These are phyloP conservation scores for Microcebus tavaratra DNA, from an alignment of 2,113 vertebrate species.

Conservation along the genomic window DNA sequence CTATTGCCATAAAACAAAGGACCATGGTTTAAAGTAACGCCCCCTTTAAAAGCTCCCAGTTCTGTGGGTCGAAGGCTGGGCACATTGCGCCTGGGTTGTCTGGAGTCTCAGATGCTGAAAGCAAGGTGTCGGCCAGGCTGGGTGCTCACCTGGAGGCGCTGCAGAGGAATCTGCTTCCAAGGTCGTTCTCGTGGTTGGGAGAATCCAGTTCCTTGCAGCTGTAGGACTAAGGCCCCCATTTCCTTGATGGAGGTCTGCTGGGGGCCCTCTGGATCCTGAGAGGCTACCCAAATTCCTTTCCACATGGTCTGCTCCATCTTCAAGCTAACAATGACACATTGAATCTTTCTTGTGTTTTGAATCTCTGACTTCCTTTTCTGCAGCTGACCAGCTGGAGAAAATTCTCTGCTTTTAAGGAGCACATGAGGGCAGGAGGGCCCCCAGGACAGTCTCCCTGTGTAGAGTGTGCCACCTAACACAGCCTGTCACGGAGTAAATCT, in stretches of 20 bases:
- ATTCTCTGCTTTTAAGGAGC: background rate
- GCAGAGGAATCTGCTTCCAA: background rate
- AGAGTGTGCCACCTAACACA: background rate
- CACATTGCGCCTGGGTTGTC: background rate
- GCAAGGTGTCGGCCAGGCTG: accelerated
- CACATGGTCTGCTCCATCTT: background rate
- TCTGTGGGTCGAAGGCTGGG: background rate
- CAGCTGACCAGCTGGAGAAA: background rate
- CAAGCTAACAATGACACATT: background rate
- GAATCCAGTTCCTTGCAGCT: background rate
- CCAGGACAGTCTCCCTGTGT: background rate
- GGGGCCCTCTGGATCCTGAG: background rate
- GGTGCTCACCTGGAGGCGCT: background rate
- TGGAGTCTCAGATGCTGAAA: background rate
- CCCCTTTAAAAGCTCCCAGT: background rate
- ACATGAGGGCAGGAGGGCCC: background rate
- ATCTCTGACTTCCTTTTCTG: background rate
- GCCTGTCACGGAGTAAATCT: background rate
- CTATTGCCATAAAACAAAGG: background rate
- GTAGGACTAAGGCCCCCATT: accelerated
- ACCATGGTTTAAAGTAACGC: background rate
- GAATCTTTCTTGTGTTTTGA: background rate
- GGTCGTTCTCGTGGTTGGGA: accelerated
- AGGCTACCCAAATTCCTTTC: background rate
- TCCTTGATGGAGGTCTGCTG: background rate